Evolutionary conservation across 2,797 vertebrate species (phyloP), one percentile per base, ranked within the genome.

Genomic region (Acanthornis magna): DNA sequence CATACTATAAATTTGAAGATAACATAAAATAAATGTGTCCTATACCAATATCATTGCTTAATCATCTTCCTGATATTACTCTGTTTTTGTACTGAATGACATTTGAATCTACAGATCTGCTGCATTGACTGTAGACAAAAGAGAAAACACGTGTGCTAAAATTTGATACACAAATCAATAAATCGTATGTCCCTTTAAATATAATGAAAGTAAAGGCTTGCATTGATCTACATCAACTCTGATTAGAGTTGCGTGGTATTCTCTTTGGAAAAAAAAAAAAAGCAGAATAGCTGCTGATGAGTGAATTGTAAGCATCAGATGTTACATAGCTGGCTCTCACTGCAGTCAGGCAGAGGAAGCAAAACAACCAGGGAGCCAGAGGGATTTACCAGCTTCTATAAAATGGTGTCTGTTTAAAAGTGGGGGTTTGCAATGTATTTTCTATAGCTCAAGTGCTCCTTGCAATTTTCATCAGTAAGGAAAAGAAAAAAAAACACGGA

Each of bases 111-210:
- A 42, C 63, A 81, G 67, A 92, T 91, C 36, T 29, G 72, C 45
- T 42, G 75, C 60, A 82, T 3, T 60, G 80, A 61, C 68, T 84
- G 67, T 42, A 75, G 71, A 86, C 73, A 79, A 63, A 76, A 75
- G 29, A 89, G 62, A 80, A 85, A 80, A 67, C 74, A 80, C 2
- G 3, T 82, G 87, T 43, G 62, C 89, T 92, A 88, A 94, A 94
- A 88, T 89, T 94, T 96, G 92, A 78, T 85, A 89, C 30, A 18
- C 55, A 60, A 81, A 95, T 96, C 95, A 91, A 94, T 94, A 89
- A 94, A 91, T 94, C 27, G 15, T 85, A 74, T 78, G 85, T 94
- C 85, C 60, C 72, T 92, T 95, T 95, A 92, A 88, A 93, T 50
- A 70, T 71, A 95, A 85, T 66, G 74, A 83, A 90, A 89, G 67